These are phyloP conservation scores for Neopipo cinnamomea DNA, from an alignment of 2,113 vertebrate genomes.

Conservation along the genomic window DNA sequence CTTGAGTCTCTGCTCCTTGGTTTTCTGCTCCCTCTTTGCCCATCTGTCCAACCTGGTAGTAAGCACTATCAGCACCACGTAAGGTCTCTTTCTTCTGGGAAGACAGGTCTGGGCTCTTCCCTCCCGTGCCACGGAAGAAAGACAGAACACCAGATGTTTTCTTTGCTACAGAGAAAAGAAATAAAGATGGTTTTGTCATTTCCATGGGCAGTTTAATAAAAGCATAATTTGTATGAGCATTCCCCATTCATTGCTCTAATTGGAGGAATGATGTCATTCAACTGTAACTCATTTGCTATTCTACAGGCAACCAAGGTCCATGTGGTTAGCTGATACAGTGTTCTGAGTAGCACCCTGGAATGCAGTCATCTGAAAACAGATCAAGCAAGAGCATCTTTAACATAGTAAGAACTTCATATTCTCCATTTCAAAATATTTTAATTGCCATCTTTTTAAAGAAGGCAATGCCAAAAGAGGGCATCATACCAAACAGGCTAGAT, in stretches of 20 bases:
- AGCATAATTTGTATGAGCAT: background rate
- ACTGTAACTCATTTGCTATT: background rate
- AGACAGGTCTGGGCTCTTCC: conserved; percentile 80
- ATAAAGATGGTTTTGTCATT: background rate
- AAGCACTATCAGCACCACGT: conserved; percentile 82
- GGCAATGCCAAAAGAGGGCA: background rate
- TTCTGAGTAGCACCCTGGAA: background rate
- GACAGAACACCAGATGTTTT: conserved; percentile 80
- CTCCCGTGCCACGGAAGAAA: conserved; percentile 83
- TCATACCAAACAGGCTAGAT: background rate
- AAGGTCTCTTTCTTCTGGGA: conserved; percentile 82
- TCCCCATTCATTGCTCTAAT: background rate
- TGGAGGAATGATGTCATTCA: background rate
- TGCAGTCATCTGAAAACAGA: background rate
- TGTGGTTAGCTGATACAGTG: background rate
- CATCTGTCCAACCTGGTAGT: conserved; percentile 82
- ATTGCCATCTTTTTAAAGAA: background rate
- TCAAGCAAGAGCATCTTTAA: background rate
- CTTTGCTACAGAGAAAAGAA: conserved; percentile 72
- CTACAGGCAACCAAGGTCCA: background rate
- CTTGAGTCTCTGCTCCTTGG: conserved; percentile 76
- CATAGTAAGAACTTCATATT: background rate
- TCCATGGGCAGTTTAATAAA: background rate
- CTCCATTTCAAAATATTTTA: background rate
- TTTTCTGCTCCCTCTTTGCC: conserved; percentile 79